A percentile compares a stretch with the other conserved stretches of the same genome.
phyloP scores from a whole-genome alignment of 1,140 invertebrate species.

The Leptestheria dahalacensis region DNA sequence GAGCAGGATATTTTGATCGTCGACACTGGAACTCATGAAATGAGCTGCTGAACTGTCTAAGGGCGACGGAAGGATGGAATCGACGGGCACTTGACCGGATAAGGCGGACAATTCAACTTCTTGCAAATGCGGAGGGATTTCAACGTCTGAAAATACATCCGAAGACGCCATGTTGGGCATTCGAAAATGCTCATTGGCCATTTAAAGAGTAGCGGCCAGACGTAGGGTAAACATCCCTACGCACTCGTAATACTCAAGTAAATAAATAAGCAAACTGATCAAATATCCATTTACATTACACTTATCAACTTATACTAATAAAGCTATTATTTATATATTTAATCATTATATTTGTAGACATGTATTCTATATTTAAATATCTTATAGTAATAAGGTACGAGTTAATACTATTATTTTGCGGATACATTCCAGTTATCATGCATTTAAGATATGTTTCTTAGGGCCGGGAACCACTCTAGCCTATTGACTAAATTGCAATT shows the following conservation, averaged over 20 bases:
- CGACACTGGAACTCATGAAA: background rate
- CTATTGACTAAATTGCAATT: no score
- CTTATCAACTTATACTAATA: no score
- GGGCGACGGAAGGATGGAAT: background rate
- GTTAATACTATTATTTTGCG: no score
- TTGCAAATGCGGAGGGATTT: conserved; percentile 58
- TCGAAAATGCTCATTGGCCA: background rate
- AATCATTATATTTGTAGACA: no score
- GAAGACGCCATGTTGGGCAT: conserved; percentile 22
- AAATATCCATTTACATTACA: no score
- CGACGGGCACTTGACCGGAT: conserved; percentile 25
- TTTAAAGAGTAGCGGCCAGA: background rate
- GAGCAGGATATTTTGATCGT: background rate
- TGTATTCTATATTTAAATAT: no score
- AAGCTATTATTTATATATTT: no score
- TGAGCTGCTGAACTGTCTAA: background rate
- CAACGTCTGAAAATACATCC: conserved; percentile 53
- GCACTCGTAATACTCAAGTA: background rate
- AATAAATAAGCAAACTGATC: no score
- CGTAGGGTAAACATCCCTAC: background rate
- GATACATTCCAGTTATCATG: no score
- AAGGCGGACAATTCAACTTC: conserved; percentile 61
- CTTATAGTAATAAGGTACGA: no score
- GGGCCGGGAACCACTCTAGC: no score
- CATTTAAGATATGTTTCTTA: no score